phyloP scores from a whole-genome alignment of 2,113 vertebrate genomes.

The Corythoichthys haematopterus region DNA sequence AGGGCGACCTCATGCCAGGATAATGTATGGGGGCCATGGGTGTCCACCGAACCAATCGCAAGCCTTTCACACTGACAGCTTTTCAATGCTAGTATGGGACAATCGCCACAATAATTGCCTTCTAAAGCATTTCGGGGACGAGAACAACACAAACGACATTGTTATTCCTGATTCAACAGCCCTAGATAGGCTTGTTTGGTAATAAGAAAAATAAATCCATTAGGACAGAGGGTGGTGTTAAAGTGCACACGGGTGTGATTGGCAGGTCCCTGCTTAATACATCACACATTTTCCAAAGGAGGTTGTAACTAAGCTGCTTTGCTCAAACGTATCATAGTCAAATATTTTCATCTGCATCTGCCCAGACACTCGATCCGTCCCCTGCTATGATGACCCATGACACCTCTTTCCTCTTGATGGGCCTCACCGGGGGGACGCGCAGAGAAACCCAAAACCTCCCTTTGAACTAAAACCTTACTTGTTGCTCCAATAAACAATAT shows the following conservation, averaged over 20 bases:
- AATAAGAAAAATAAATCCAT: background rate
- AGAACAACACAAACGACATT: slow-evolving; percentile 53
- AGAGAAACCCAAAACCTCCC: slow-evolving; percentile 46
- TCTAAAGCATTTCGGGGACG: slow-evolving; percentile 50
- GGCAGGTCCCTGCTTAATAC: slow-evolving; percentile 38
- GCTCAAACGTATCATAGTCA: slow-evolving; percentile 26
- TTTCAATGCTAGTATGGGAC: slow-evolving; percentile 83
- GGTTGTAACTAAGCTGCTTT: slow-evolving; percentile 45
- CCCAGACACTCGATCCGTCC: slow-evolving; percentile 48
- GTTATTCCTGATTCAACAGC: slow-evolving; percentile 38
- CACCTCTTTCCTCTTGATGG: slow-evolving; percentile 37
- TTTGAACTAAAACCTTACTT: slow-evolving; percentile 24
- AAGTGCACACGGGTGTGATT: slow-evolving; percentile 28
- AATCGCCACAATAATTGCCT: slow-evolving; percentile 85
- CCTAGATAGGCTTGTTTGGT: background rate
- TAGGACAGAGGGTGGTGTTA: background rate
- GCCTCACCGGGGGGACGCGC: slow-evolving; percentile 4
- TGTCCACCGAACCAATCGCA: slow-evolving; percentile 89
- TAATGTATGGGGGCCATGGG: slow-evolving; percentile 90
- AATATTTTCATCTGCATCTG: slow-evolving; percentile 49
- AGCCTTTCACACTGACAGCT: slow-evolving; percentile 85
- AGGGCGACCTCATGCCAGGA: slow-evolving; percentile 84
- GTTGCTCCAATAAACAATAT: slow-evolving; percentile 18
- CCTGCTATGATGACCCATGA: slow-evolving; percentile 57
- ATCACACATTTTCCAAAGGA: slow-evolving; percentile 37